These are phyloP conservation scores for Rhinichthys klamathensis DNA, from an alignment of 2,113 vertebrate genomes.

Conservation along the genomic window DNA sequence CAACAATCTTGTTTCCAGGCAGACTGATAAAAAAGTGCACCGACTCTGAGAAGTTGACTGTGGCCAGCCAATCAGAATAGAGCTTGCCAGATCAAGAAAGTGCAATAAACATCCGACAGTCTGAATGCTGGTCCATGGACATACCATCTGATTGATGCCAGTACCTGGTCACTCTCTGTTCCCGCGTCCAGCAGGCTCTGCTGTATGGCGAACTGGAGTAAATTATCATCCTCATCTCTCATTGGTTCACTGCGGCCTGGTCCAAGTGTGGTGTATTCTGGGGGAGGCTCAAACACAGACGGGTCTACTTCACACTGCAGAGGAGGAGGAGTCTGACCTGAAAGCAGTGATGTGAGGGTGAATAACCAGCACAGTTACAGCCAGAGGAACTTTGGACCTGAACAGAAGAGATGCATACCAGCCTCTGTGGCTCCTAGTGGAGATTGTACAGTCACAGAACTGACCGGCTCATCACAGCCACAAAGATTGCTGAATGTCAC, in stretches of 20 bases:
- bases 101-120: not conserved
- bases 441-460: slow-evolving; percentile 73
- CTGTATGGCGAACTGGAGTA: slow-evolving; percentile 95
- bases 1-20: not conserved
- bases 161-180: slow-evolving; percentile 90
- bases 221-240: slow-evolving; percentile 89
- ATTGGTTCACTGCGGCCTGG: slow-evolving; percentile 88
- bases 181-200: slow-evolving; percentile 93
- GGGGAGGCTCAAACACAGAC: slow-evolving; percentile 87
- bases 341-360: not conserved
- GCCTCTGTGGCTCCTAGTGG: slow-evolving; percentile 66
- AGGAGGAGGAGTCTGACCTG: slow-evolving; percentile 72
- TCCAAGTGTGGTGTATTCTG: slow-evolving; percentile 88
- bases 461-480: slow-evolving; percentile 80
- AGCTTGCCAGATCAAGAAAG: not conserved
- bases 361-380: not conserved
- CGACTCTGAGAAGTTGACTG: not conserved
- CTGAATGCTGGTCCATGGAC: not conserved
- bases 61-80: slow-evolving; percentile 1
- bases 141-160: too few relatives aligned
- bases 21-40: not conserved
- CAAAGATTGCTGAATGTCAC: slow-evolving; percentile 84
- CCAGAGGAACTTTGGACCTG: not conserved
- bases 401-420: slow-evolving; percentile 60
- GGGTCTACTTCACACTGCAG: slow-evolving; percentile 89